Percentiles rank a stretch among this genome's conserved stretches.
These are phyloP conservation scores for Scytalopus superciliaris DNA, from an alignment of 2,113 vertebrate genomes.

Conservation along the genomic window DNA sequence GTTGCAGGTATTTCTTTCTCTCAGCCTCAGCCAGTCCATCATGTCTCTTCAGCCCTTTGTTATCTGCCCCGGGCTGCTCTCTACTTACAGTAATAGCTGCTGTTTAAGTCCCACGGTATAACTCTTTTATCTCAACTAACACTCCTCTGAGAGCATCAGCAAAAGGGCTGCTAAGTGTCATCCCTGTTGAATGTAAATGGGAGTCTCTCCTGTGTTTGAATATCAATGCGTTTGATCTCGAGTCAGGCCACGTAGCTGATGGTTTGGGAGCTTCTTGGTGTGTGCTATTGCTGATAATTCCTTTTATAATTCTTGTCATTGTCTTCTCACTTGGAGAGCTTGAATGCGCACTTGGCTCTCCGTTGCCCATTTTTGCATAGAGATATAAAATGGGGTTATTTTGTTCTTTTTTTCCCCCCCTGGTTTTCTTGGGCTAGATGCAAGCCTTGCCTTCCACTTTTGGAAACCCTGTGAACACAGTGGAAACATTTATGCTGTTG, in stretches of 20 bases:
- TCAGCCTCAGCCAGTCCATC: neutral
- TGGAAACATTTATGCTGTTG: neutral
- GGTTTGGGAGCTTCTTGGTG: neutral
- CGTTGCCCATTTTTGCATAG: neutral
- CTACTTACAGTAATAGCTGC: constrained; percentile 27
- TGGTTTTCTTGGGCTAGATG: neutral
- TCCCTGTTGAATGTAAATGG: constrained; percentile 20
- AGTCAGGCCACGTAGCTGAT: constrained; percentile 6
- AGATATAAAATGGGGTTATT: neutral
- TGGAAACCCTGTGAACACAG: neutral
- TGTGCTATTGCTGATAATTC: constrained; percentile 12
- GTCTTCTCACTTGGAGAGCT: constrained; percentile 2
- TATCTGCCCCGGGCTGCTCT: neutral
- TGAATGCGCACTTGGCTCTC: neutral
- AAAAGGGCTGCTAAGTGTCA: constrained; percentile 19
- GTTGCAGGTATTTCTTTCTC: neutral
- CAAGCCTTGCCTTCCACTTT: neutral
- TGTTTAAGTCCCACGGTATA: neutral
- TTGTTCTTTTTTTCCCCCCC: neutral
- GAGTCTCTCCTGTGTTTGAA: constrained; percentile 16
- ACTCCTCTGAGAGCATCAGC: constrained; percentile 27
- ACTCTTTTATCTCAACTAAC: constrained; percentile 41
- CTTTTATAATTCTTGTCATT: constrained; percentile 29
- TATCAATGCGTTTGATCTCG: constrained; percentile 7
- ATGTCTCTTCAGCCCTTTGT: neutral